A percentile compares a stretch with the other conserved stretches of the same genome.
Evolutionary conservation across 2,888 invertebrate species (phyloP).

Genomic region (Pharmacophagus antenor): DNA sequence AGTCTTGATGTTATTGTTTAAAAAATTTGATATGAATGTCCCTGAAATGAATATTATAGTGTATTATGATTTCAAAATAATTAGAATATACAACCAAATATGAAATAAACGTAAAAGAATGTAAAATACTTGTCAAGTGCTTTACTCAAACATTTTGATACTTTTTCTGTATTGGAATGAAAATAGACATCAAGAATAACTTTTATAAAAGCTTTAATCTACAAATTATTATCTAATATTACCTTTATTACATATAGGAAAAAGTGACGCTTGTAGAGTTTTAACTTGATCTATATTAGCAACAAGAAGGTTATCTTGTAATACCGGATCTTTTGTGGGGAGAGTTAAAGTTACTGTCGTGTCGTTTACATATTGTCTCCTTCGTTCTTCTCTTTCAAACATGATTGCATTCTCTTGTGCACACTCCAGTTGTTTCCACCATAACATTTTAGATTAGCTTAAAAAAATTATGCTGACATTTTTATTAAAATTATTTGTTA

Average conservation of each 20-base stretch:
- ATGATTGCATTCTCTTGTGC: constrained; percentile 63
- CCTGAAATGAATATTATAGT: constrained; percentile 49
- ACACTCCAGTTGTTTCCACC: constrained; percentile 75
- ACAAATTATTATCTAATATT: constrained; percentile 35
- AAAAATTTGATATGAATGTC: constrained; percentile 83
- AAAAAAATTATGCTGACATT: constrained; percentile 16
- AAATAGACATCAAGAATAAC: too few relatives aligned
- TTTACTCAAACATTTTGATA: too few relatives aligned
- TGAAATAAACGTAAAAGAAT: neutral
- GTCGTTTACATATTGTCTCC: constrained; percentile 57
- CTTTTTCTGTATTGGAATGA: too few relatives aligned
- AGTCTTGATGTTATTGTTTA: constrained; percentile 83
- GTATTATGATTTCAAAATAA: neutral
- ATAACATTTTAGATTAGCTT: constrained; percentile 62
- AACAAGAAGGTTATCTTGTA: constrained; percentile 67
- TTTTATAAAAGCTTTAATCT: too few relatives aligned
- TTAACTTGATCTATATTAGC: constrained; percentile 80
- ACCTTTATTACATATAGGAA: constrained; percentile 82
- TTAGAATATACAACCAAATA: neutral
- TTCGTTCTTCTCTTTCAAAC: constrained; percentile 68
- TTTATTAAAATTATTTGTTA: constrained; percentile 32
- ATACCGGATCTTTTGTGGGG: constrained; percentile 61
- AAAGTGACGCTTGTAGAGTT: constrained; percentile 84
- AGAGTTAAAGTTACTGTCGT: constrained; percentile 63
- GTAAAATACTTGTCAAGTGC: neutral